These are phyloP conservation scores for Baronia brevicornis DNA, from an alignment of 2,888 invertebrate species.

Conservation along the genomic window DNA sequence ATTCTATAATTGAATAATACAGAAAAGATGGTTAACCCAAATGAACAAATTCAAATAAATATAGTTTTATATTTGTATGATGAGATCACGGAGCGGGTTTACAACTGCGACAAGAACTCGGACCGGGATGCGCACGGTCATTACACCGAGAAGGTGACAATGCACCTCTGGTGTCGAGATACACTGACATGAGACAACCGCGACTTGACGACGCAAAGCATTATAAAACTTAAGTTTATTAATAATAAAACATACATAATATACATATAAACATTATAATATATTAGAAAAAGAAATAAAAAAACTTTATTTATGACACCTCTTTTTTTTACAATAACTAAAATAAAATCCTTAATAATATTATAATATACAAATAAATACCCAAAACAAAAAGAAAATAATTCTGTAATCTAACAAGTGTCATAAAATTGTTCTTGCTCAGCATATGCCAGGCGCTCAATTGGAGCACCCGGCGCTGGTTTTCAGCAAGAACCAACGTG, in stretches of 20 bases:
- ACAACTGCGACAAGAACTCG: constrained; percentile 14
- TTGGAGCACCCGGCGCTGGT: too few relatives aligned
- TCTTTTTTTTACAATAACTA: too few relatives aligned
- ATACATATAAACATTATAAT: not conserved
- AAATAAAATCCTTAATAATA: too few relatives aligned
- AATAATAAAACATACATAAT: not conserved
- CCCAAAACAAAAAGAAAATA: too few relatives aligned
- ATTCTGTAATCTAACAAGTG: too few relatives aligned
- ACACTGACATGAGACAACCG: constrained; percentile 2
- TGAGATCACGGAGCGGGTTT: constrained; percentile 11
- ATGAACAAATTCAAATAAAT: constrained; percentile 13
- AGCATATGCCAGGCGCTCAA: too few relatives aligned
- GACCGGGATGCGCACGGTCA: constrained; percentile 11
- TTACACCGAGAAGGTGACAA: constrained; percentile 15
- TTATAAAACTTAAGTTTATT: too few relatives aligned
- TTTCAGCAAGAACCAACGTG: too few relatives aligned
- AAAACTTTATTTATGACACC: too few relatives aligned
- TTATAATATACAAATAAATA: too few relatives aligned
- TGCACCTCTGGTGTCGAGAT: constrained; percentile 12
- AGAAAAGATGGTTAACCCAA: constrained; percentile 24
- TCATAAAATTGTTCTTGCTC: too few relatives aligned
- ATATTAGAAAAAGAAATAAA: too few relatives aligned
- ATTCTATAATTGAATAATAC: constrained; percentile 32
- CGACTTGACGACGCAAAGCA: not conserved
- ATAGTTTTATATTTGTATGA: constrained; percentile 13